Conservation (phyloP, 2,113 vertebrate species). For the Alethe diademata region DNA sequence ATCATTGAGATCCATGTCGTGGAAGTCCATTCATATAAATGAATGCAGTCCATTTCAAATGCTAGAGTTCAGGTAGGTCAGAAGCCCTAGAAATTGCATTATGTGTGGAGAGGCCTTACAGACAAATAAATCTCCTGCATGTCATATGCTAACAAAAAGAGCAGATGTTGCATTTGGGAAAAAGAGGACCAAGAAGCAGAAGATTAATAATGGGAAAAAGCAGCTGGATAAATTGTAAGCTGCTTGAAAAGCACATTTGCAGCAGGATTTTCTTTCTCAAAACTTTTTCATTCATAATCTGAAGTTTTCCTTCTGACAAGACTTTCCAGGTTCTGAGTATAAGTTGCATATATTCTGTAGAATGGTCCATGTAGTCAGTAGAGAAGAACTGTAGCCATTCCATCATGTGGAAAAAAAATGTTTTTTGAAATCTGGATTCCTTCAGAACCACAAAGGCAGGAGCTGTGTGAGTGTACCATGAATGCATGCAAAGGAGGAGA, state of each 20-base stretch:
- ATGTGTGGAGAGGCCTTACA: not conserved
- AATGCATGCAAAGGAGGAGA: not conserved
- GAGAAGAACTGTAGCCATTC: not conserved
- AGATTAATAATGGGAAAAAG: not conserved
- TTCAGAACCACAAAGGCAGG: not conserved
- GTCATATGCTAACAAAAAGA: not conserved
- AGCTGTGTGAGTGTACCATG: fast-evolving
- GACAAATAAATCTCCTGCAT: not conserved
- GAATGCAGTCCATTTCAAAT: not conserved
- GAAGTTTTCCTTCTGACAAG: not conserved
- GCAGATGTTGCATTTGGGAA: slow-evolving; percentile 23
- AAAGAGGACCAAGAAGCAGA: not conserved
- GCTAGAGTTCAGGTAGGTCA: not conserved
- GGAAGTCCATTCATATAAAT: not conserved
- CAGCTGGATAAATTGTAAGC: not conserved
- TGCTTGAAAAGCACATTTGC: not conserved
- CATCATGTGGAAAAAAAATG: not conserved
- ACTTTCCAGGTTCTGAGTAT: not conserved
- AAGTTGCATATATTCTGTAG: not conserved
- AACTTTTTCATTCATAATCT: not conserved
- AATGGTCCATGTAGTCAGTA: not conserved
- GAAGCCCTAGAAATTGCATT: not conserved
- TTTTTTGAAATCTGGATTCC: not conserved
- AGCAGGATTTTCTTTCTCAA: not conserved
- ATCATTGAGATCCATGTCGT: not conserved